A percentile compares a stretch with the other conserved stretches of the same genome.
phyloP scores from a whole-genome alignment of 92 coral and sea anemone genomes.

The Scolanthus callimorphus region DNA sequence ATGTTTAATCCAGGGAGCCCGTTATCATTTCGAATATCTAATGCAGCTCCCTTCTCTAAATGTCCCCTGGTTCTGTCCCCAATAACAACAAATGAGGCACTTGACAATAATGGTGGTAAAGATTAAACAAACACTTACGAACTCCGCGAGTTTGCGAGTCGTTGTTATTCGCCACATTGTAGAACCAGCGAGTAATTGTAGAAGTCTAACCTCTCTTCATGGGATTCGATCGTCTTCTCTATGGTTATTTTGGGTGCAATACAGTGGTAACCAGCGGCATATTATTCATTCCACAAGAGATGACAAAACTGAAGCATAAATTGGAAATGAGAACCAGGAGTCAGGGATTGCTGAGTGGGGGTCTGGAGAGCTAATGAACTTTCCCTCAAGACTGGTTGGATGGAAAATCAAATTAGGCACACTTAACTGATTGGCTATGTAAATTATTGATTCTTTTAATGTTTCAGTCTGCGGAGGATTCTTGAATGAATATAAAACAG shows the following conservation, averaged over 20 bases:
- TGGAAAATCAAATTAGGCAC: not conserved
- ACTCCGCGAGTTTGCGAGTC: slow-evolving; percentile 86
- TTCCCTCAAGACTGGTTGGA: not conserved
- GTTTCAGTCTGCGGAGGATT: no score
- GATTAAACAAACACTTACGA: slow-evolving; percentile 59
- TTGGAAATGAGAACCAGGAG: not conserved
- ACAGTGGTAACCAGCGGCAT: not conserved
- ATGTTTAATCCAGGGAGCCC: no score
- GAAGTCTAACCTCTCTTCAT: no score
- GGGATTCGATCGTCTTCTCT: no score
- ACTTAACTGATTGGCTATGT: not conserved
- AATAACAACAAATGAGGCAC: no score
- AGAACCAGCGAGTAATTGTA: no score
- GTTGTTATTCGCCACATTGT: slow-evolving; percentile 90
- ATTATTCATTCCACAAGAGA: not conserved
- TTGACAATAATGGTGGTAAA: no score
- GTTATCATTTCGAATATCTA: no score
- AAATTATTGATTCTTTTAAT: no score
- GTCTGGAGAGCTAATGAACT: not conserved
- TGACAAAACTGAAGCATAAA: not conserved
- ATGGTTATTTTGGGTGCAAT: not conserved
- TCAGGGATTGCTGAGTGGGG: not conserved
- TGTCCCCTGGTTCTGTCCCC: no score
- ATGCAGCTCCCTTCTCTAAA: no score
- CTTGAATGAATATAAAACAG: no score